Conservation (phyloP, 2,888 invertebrate species). For the Caenorhabditis sinica region DNA sequence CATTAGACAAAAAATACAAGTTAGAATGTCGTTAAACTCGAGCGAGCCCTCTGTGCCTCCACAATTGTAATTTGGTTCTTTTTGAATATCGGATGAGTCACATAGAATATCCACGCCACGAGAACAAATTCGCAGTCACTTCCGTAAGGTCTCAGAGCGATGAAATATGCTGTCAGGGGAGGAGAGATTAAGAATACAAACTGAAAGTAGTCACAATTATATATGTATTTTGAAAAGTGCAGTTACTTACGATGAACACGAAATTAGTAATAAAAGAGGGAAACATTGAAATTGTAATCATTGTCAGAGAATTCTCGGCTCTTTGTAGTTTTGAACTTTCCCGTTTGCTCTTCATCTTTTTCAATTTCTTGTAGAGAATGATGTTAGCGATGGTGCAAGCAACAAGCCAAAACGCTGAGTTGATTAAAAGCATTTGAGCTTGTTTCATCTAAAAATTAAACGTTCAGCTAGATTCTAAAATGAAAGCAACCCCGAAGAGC, state of each 20-base stretch:
- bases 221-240: no score
- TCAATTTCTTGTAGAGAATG: constrained; percentile 18
- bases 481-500: no score
- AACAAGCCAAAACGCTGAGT: constrained; percentile 4
- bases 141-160: constrained; percentile 23
- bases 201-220: no score
- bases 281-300: background rate
- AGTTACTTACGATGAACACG: background rate
- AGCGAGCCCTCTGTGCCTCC: background rate
- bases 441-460: constrained; percentile 24
- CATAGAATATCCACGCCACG: constrained; percentile 40
- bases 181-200: constrained; percentile 2
- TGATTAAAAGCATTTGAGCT: background rate
- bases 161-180: background rate
- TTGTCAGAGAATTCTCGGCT: constrained; percentile 15
- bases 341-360: background rate
- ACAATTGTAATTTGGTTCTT: background rate
- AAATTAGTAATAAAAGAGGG: background rate
- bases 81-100: constrained; percentile 38
- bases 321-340: constrained; percentile 1
- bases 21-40: no score
- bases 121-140: constrained; percentile 37
- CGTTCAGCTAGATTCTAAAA: no score
- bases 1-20: no score
- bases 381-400: constrained; percentile 3